Evolutionary conservation across 2,888 invertebrate species (phyloP), one percentile per base, ranked within the genome.

Genomic region (Hirtodrosophila confusa): DNA sequence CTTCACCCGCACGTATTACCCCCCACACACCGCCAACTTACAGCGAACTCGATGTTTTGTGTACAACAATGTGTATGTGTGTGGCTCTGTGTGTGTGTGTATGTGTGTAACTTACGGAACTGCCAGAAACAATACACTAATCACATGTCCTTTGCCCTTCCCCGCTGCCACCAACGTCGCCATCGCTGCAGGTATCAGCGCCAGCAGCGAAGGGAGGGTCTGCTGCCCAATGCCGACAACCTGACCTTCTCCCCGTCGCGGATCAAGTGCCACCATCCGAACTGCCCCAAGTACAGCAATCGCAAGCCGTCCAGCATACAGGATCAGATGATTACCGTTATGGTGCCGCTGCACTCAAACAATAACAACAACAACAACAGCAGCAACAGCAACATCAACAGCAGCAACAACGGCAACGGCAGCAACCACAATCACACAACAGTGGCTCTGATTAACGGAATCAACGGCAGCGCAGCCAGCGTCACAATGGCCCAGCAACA

Each of bases 271-370:
- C 92, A 92, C 69, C 92, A 92, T 85, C 90, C 92, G 17, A 92
- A 92, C 71, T 92, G 92, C 64, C 91, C 92, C 56, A 92, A 91
- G 82, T 89, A 86, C 72, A 85, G 86, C 65, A 86, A 88, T 71
- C 89, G 88, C 37, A 91, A 91, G 75, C 90, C 90, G 79, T 89
- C 91, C 72, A 91, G 88, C 64, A 90, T 92, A 56, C 91, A 91
- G 78, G 92, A 92, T 79, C 92, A 92, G 85, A 89, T 91, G 90
- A 91, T 92, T 68, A 91, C 91, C 33, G 91, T 91, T 40, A 92
- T 91, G 91, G 91, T 91, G 70, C 91, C 92, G 44, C 80, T 91
- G 3, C 91, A 91, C 49, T 90, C 91, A 33, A 91, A 90, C 67
- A 90, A 88, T 58, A 91, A 91, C 72, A 80, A 88, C 67, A 88